These are phyloP conservation scores for Rosalia funebris DNA, from an alignment of 2,888 invertebrate species.

Conservation along the genomic window DNA sequence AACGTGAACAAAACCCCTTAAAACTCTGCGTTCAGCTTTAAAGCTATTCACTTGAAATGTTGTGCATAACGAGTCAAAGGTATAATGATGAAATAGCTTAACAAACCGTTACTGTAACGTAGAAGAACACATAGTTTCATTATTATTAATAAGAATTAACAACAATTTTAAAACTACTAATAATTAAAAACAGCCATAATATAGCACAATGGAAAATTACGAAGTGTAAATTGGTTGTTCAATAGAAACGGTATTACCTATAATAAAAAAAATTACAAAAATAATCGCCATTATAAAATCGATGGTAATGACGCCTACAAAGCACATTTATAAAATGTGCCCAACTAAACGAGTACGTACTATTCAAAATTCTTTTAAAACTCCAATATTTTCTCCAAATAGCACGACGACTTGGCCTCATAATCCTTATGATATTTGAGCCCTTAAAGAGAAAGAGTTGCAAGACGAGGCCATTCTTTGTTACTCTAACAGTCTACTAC, in stretches of 20 bases:
- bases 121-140: constrained; percentile 38
- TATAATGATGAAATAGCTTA: constrained; percentile 27
- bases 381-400: too few relatives aligned
- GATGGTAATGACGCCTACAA: too few relatives aligned
- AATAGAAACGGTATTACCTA: not conserved
- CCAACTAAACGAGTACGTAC: too few relatives aligned
- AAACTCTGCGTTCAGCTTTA: not conserved
- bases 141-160: constrained; percentile 30
- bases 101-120: constrained; percentile 35
- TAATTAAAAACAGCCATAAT: constrained; percentile 48
- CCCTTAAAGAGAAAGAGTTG: too few relatives aligned
- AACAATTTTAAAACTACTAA: constrained; percentile 30
- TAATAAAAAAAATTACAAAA: too few relatives aligned
- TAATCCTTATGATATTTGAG: too few relatives aligned
- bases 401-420: too few relatives aligned
- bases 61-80: constrained; percentile 28
- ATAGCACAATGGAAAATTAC: constrained; percentile 49
- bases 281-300: too few relatives aligned
- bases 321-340: too few relatives aligned
- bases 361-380: too few relatives aligned
- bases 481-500: too few relatives aligned
- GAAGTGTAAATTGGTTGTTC: constrained; percentile 27
- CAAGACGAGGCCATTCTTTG: too few relatives aligned
- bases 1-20: constrained; percentile 9
- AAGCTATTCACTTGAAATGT: constrained; percentile 14